A percentile compares a stretch with the other conserved stretches of the same genome.
phyloP scores from a whole-genome alignment of 2,113 vertebrate genomes.

The Sterna hirundo region DNA sequence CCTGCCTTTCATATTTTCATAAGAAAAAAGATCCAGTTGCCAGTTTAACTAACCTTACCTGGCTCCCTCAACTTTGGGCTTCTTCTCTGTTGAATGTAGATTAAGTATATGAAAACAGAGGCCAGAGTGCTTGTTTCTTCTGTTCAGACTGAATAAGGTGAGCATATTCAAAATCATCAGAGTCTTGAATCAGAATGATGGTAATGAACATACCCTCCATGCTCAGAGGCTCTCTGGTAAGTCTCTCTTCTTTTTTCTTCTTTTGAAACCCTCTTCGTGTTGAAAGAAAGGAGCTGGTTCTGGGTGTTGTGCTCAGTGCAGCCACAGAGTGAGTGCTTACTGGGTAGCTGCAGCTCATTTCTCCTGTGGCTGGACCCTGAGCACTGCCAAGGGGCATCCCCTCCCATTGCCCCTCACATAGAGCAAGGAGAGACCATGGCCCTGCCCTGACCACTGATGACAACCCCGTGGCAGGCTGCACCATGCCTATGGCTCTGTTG shows the following conservation, averaged over 20 bases:
- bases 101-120: neutral
- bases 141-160: neutral
- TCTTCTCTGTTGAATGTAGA: neutral
- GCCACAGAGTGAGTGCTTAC: fast-evolving
- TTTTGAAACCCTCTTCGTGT: neutral
- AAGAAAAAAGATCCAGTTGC: neutral
- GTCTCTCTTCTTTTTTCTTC: neutral
- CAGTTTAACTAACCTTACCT: neutral
- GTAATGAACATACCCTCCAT: neutral
- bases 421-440: neutral
- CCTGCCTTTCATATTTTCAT: neutral
- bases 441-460: neutral
- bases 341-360: neutral
- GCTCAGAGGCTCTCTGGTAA: neutral
- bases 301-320: neutral
- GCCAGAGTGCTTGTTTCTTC: neutral
- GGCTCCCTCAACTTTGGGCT: neutral
- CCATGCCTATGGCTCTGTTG: neutral
- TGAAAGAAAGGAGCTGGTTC: neutral
- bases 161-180: neutral
- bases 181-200: neutral
- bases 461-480: neutral
- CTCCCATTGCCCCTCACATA: neutral
- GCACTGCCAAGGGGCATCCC: neutral
- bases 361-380: neutral